Evolutionary conservation across 2,888 invertebrate genomes (phyloP), one percentile per base, ranked within the genome.

Genomic region (Campoplex capitator): DNA sequence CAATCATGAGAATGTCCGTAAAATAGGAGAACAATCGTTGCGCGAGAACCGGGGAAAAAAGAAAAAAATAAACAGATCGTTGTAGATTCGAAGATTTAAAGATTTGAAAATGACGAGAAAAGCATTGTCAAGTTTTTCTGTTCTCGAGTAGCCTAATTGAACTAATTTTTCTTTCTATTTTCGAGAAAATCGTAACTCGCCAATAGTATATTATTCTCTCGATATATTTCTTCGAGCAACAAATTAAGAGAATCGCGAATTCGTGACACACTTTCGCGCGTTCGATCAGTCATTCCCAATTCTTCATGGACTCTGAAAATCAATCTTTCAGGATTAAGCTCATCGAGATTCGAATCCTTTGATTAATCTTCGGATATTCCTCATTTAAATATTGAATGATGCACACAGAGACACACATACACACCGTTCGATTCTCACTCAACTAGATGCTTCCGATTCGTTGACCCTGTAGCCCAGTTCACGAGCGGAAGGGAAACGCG

Each of bases 401-500:
- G 71, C 58, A 67, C 51, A 35, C 65, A 38, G 1, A 38, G 3
- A 45, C 78, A 65, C 78, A 65, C 48, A 71, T 38, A 35, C 65
- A 45, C 78, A 65, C 32, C 71, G 79, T 80, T 80, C 78, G 84
- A 83, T 77, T 78, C 74, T 80, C 54, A 80, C 65, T 70, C 76
- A 76, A 84, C 75, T 76, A 79, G 75, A 70, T 62, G 71, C 84
- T 86, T 86, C 84, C 86, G 78, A 84, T 82, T 84, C 70, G 70
- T 83, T 86, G 83, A 88, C 88, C 86, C 85, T 73, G 71, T 88
- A 73, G 83, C 86, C 88, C 83, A 87, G 85, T 88, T 85, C 51
- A 48, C 74, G 28, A 81, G 73, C 51, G 78, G 73, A 79, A 70
- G 68, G 51, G 45, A 56, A 83, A 80, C 79, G 81, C 81, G 85